These are phyloP conservation scores for Hozukius guyotensis DNA, from an alignment of 2,797 vertebrate species.

Conservation along the genomic window DNA sequence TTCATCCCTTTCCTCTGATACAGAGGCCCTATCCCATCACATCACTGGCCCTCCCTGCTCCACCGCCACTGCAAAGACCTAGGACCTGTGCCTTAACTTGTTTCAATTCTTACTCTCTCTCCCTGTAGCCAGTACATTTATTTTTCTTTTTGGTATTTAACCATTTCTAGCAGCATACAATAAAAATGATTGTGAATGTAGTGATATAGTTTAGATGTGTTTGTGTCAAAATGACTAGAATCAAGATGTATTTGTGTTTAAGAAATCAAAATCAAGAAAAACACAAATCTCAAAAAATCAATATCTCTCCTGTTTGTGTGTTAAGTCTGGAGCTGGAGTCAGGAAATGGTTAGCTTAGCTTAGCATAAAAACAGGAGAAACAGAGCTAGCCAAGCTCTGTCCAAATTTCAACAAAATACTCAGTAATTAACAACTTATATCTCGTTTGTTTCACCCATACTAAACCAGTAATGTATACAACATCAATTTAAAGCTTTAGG, in stretches of 20 bases:
- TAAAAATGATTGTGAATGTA: background rate
- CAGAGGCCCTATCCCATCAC: background rate
- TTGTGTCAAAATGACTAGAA: background rate
- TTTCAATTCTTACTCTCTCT: background rate
- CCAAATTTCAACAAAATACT: background rate
- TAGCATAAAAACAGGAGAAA: background rate
- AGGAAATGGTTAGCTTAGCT: background rate
- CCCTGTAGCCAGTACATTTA: background rate
- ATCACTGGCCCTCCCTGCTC: background rate
- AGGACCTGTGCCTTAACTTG: background rate
- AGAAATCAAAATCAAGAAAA: background rate
- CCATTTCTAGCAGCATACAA: background rate
- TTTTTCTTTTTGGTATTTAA: background rate
- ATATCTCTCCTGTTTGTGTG: background rate
- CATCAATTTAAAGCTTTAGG: background rate
- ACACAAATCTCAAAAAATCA: background rate
- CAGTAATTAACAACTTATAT: background rate
- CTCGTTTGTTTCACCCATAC: background rate
- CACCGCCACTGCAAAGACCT: background rate
- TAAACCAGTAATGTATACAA: background rate
- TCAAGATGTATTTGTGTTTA: background rate
- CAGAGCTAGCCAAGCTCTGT: background rate
- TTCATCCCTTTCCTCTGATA: conserved; percentile 30
- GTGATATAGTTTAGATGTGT: background rate
- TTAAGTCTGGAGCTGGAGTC: background rate